Evolutionary conservation across 35 echinoderm and acorn worm species (phyloP).

Genomic region (Ophioderma brevispina): DNA sequence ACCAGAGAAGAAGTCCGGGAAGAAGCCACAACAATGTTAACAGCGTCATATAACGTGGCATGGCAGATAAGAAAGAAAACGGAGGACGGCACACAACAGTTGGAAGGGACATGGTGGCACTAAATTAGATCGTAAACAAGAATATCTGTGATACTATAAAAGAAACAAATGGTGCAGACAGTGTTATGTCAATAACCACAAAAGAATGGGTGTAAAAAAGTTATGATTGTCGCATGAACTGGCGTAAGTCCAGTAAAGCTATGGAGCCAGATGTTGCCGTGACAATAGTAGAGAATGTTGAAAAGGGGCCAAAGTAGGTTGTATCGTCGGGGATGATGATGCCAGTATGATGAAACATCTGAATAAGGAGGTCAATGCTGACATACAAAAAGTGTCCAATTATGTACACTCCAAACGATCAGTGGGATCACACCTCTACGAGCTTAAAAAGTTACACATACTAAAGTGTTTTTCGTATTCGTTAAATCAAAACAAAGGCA

Average conservation of each 20-base stretch:
- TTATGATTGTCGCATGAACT: background rate
- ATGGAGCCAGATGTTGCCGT: background rate
- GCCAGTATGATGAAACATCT: background rate
- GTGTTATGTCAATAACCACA: background rate
- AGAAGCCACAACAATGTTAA: too few species aligned
- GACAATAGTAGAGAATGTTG: background rate
- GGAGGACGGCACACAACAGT: background rate
- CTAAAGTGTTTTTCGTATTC: background rate
- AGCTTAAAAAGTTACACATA: background rate
- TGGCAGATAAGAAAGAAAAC: background rate
- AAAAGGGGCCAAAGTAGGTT: background rate
- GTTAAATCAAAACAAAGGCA: background rate
- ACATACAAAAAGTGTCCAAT: background rate
- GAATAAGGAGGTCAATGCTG: background rate
- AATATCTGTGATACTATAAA: too few species aligned
- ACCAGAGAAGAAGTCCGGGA: too few species aligned
- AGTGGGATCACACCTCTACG: background rate
- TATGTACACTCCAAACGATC: background rate
- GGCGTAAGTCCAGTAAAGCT: background rate
- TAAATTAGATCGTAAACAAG: too few species aligned
- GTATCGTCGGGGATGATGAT: background rate
- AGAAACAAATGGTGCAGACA: background rate
- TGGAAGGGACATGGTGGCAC: too few species aligned
- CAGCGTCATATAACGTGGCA: too few species aligned
- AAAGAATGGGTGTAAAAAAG: background rate